Percentiles rank a stretch among this genome's conserved stretches.
These are phyloP conservation scores for Camponotus fellah DNA, from an alignment of 2,888 invertebrate genomes.

Conservation along the genomic window DNA sequence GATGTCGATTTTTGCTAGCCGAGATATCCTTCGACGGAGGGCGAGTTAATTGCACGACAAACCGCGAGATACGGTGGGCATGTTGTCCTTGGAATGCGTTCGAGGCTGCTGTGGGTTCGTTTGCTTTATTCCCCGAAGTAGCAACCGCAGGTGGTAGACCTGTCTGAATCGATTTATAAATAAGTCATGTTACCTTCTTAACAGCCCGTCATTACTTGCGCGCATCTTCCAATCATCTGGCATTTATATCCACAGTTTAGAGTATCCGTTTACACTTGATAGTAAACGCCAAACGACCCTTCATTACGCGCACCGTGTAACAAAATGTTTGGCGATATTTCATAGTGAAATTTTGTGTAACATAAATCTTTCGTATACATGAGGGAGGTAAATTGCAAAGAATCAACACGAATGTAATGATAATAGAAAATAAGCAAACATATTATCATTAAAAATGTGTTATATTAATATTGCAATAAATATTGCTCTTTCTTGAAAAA, in stretches of 20 bases:
- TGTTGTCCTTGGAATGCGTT: slow-evolving; percentile 53
- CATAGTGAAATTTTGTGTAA: not conserved
- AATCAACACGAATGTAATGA: not conserved
- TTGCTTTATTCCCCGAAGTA: slow-evolving; percentile 31
- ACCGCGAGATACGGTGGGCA: slow-evolving; percentile 32
- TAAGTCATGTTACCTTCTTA: slow-evolving; percentile 63
- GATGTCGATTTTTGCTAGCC: slow-evolving; percentile 33
- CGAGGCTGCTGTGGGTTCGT: slow-evolving; percentile 36
- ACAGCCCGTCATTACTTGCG: slow-evolving; percentile 58
- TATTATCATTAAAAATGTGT: not conserved
- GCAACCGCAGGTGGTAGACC: slow-evolving; percentile 58
- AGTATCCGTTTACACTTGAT: slow-evolving; percentile 34
- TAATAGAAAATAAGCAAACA: not conserved
- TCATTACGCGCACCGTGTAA: slow-evolving; percentile 14
- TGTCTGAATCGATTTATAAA: slow-evolving; percentile 68
- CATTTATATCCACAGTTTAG: slow-evolving; percentile 38
- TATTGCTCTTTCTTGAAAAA: not conserved
- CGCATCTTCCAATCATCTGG: slow-evolving; percentile 5
- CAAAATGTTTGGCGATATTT: slow-evolving; percentile 22
- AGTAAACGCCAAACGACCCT: not conserved
- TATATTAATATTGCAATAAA: not conserved
- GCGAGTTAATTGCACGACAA: slow-evolving; percentile 57
- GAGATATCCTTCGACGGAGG: slow-evolving; percentile 37
- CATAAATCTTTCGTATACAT: not conserved
- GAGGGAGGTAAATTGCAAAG: not conserved